Evolutionary conservation across 2,888 invertebrate genomes (phyloP).

Genomic region (Pilophorus perplexus): DNA sequence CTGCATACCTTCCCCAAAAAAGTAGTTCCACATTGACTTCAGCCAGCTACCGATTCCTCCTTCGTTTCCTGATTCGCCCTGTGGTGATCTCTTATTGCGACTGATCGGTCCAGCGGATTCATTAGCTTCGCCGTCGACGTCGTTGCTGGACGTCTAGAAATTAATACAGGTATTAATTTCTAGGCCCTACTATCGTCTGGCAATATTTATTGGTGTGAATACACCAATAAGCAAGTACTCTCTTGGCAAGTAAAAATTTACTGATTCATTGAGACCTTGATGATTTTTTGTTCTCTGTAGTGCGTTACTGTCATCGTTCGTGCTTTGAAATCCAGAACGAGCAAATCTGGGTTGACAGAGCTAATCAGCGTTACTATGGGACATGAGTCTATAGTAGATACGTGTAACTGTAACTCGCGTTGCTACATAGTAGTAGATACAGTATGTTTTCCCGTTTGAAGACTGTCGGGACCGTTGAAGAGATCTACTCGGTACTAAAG

Average conservation of each 20-base stretch:
- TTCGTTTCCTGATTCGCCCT: slow-evolving; percentile 4
- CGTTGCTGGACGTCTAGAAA: neutral
- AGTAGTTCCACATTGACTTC: slow-evolving; percentile 25
- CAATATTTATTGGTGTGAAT: neutral
- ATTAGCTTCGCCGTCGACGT: neutral
- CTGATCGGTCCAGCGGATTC: neutral
- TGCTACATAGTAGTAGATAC: too few relatives aligned
- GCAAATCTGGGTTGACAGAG: too few relatives aligned
- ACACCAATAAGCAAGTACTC: neutral
- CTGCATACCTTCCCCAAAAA: slow-evolving; percentile 39
- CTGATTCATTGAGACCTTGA: too few relatives aligned
- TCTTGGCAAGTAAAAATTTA: neutral
- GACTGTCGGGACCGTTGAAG: too few relatives aligned
- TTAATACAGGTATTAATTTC: neutral
- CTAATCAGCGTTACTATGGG: too few relatives aligned
- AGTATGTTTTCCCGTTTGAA: too few relatives aligned
- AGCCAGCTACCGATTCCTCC: slow-evolving; percentile 11
- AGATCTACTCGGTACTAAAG: too few relatives aligned
- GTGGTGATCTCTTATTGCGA: slow-evolving; percentile 2
- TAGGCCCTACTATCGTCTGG: neutral
- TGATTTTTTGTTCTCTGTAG: too few relatives aligned
- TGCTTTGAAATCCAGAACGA: slow-evolving; percentile 8
- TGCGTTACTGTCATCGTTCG: neutral
- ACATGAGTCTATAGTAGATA: too few relatives aligned
- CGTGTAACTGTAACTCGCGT: too few relatives aligned